Base-by-base conservation (phyloP, 2,797 vertebrate genomes). In the Staurois parvus region DNA sequence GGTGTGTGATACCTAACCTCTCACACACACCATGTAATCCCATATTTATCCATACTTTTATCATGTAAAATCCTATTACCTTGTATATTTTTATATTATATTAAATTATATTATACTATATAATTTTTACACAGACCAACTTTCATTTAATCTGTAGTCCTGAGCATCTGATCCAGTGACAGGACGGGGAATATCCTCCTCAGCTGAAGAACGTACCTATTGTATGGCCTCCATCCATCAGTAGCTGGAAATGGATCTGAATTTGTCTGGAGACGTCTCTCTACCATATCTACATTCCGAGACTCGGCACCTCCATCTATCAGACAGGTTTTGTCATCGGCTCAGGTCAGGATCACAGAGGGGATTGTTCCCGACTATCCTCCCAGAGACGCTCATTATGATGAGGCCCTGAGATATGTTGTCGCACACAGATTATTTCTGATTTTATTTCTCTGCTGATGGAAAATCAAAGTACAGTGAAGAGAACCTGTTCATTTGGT, bases 321-420 rank as follows among this genome's bases (percentile, higher is more conserved):
- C 78, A 26, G 67, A 56, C 78, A 37, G 66, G 77, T 48, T 42
- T 26, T 56, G 29, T 70, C 67, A 70, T 79, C 66, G 6, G 10
- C 59, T 24, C 37, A 40, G n/a, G 24, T 19, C 29, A 11, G 67
- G 68, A 72, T 81, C 45, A 72, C 32, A 59, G 68, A 15, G 21
- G 6, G 1, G 19, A 59, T 59, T 59, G 52, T 59, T 59, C 19
- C 52, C 52, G 21, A 7, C 21, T 8, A 24, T 59, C 19, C 52
- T 24, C 19, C 52, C 52, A 59, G 52, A 59, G 52, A 59, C 52
- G 6, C 21, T 59, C 21, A 59, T 59, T 59, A 59, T 59, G 4
- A 52, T 52, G 48, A 4, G 13, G 48, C 48, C 48, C 48, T 0
- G 48, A 52, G 13, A 59, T 59, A 24, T 21, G 15, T 21, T 52